Evolutionary conservation across 1,140 invertebrate species (phyloP), one percentile per base, ranked within the genome.

Genomic region (Hesperophylax magnus): DNA sequence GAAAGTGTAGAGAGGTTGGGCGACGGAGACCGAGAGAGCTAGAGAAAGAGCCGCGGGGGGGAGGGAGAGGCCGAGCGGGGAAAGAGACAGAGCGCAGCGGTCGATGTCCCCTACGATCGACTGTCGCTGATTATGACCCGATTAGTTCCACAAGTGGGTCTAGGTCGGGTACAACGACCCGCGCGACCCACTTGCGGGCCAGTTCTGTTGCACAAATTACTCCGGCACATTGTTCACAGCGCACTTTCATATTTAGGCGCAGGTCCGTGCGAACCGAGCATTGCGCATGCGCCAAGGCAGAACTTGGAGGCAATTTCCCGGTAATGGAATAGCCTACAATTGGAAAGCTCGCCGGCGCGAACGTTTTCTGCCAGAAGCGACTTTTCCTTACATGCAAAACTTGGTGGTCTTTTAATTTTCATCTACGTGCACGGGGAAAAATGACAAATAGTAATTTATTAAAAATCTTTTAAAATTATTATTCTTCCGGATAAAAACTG

Each of bases 101-200:
- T 77, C 76, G 39, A 52, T 53, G 76, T 47, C 31, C 58, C 58
- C 60, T 52, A 61, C 87, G 86, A 85, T 85, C 84, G 86, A 90
- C 89, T 89, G 87, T 90, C 89, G 87, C 89, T 89, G 88, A 88
- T 89, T 89, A 86, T 89, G 88, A 82, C 89, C 89, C 88, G 89
- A 89, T 90, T 90, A 86, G 31, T 31, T 47, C 84, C 84, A 79
- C 87, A 89, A 87, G 88, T 90, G 86, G 89, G 89, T 89, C 89
- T 90, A 90, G 89, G 89, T 88, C 89, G 88, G 87, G 88, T 88
- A 88, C 87, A 86, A 31, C n/a, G 63, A 67, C 24, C 63, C 86
- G 85, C n/a, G 31, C 58, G 75, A 61, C 56, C 56, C 20, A 77
- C 75, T 77, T 61, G 6, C 15, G 52, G 52, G 24, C 72, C 15